These are phyloP conservation scores for Lydus trimaculatus DNA, from an alignment of 2,888 invertebrate genomes.

Conservation along the genomic window DNA sequence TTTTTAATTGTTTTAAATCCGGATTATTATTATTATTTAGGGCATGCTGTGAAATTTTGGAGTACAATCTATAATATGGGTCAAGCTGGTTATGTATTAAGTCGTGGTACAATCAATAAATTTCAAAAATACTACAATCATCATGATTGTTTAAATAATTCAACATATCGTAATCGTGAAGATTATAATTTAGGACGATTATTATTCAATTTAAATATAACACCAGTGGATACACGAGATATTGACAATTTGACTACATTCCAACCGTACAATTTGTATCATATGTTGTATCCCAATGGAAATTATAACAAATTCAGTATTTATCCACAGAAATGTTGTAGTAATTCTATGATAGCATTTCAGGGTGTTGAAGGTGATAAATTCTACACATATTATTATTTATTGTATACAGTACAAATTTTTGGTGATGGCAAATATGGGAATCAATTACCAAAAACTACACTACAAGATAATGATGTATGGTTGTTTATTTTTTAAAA, in stretches of 20 bases:
- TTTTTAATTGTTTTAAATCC: constrained; percentile 61
- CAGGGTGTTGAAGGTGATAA: constrained; percentile 63
- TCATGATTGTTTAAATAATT: constrained; percentile 58
- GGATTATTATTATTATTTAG: constrained; percentile 63
- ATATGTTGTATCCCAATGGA: constrained; percentile 56
- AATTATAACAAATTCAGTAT: constrained; percentile 63
- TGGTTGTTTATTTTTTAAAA: constrained; percentile 13
- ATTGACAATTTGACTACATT: constrained; percentile 61
- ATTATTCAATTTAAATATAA: constrained; percentile 61
- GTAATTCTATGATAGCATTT: constrained; percentile 62
- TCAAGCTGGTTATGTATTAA: constrained; percentile 66
- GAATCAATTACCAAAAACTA: constrained; percentile 55
- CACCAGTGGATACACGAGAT: constrained; percentile 64
- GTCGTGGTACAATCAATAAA: constrained; percentile 50
- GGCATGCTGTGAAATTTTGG: constrained; percentile 65
- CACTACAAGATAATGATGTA: constrained; percentile 60
- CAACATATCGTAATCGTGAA: constrained; percentile 65
- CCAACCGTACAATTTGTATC: constrained; percentile 62
- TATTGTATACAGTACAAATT: constrained; percentile 63
- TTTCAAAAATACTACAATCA: constrained; percentile 37
- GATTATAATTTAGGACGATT: constrained; percentile 67
- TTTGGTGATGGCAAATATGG: constrained; percentile 60
- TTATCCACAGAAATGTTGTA: constrained; percentile 64
- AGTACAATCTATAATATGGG: constrained; percentile 64
- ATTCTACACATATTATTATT: constrained; percentile 64